Conservation (phyloP, 1,140 invertebrate species). For the Heliconius eleuchia region DNA sequence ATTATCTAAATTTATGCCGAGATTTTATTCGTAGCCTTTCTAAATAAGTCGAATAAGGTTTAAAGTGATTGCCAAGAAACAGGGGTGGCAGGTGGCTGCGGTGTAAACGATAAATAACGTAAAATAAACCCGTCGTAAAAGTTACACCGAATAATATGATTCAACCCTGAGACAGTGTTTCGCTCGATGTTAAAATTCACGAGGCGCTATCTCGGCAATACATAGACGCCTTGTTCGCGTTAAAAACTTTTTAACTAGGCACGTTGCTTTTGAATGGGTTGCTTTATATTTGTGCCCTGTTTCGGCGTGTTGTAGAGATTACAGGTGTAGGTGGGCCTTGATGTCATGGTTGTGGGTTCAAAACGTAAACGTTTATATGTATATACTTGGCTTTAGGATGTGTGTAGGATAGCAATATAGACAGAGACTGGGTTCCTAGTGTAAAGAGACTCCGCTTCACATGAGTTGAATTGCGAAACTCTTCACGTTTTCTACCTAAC, state of each 20-base stretch:
- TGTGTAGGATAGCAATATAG: no score
- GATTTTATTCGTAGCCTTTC: conserved; percentile 49
- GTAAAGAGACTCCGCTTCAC: no score
- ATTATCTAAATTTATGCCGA: conserved; percentile 55
- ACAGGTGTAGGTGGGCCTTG: no score
- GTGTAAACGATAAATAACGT: conserved; percentile 59
- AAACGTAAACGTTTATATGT: no score
- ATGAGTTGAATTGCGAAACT: no score
- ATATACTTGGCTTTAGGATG: no score
- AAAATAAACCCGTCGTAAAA: conserved; percentile 60
- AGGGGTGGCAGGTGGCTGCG: conserved; percentile 57
- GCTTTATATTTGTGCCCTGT: neutral
- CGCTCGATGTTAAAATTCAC: conserved; percentile 49
- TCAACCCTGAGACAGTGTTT: conserved; percentile 35
- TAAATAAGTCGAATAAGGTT: conserved; percentile 46
- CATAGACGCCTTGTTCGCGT: conserved; percentile 31
- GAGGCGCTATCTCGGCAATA: conserved; percentile 46
- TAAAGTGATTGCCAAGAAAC: conserved; percentile 62
- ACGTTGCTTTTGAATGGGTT: neutral
- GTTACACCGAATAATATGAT: conserved; percentile 56
- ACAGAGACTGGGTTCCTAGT: no score
- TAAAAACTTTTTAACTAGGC: neutral
- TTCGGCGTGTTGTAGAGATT: no score
- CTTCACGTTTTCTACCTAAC: no score
- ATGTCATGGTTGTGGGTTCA: no score